Evolutionary conservation across 2,888 invertebrate species (phyloP).

Genomic region (Sclerodermus sp.): DNA sequence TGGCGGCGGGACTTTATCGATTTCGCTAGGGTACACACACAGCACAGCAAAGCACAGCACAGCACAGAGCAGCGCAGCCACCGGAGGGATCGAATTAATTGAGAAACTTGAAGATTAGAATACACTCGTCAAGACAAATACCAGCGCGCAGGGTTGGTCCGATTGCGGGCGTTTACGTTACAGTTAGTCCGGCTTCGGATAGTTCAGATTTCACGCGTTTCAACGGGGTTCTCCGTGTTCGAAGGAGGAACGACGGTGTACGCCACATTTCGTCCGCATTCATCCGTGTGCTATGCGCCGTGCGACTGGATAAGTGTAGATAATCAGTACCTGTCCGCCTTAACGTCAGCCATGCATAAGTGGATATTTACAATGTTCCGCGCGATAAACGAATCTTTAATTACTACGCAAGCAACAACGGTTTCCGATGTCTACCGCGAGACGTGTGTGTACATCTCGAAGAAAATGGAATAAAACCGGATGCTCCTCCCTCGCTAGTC

Average conservation of each 20-base stretch:
- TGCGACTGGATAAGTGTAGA: background rate
- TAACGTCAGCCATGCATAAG: constrained; percentile 2
- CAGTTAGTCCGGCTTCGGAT: constrained; percentile 31
- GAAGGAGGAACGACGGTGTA: background rate
- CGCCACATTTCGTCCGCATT: too few relatives aligned
- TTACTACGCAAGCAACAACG: background rate
- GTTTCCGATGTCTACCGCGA: constrained; percentile 1
- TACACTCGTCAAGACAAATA: constrained; percentile 41
- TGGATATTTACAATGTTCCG: background rate
- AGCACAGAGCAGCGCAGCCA: too few relatives aligned
- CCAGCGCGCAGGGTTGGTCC: constrained; percentile 5
- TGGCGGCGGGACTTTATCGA: constrained; percentile 23
- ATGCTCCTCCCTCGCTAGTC: too few relatives aligned
- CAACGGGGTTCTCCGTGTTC: constrained; percentile 23
- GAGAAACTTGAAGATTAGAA: constrained; percentile 47
- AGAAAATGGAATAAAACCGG: too few relatives aligned
- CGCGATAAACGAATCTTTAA: background rate
- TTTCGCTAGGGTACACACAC: constrained; percentile 26
- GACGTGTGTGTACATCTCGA: too few relatives aligned
- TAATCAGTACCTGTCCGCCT: constrained; percentile 6
- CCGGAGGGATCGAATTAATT: constrained; percentile 41
- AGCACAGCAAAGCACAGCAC: too few relatives aligned
- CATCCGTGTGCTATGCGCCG: too few relatives aligned
- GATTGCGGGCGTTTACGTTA: constrained; percentile 32
- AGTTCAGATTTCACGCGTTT: constrained; percentile 27